Evolutionary conservation across 2,113 vertebrate genomes (phyloP).

Genomic region (Rhinichthys klamathensis): DNA sequence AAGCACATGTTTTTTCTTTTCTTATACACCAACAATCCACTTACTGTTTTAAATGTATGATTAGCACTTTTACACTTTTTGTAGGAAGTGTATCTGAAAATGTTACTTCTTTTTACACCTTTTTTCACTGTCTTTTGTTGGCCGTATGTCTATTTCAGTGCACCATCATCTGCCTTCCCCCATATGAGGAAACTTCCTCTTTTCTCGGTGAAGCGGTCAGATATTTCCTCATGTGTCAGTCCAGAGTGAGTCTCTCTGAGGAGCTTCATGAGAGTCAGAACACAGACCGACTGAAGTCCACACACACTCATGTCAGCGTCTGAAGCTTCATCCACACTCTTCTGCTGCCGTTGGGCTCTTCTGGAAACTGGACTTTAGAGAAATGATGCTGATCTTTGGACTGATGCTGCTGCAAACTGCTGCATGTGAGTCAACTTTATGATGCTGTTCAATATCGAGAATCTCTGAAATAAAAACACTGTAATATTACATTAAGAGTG

Average conservation of each 20-base stretch:
- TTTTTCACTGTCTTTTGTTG: not conserved
- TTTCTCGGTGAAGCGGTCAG: not conserved
- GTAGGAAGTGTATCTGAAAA: not conserved
- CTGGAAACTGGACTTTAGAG: conserved; percentile 12
- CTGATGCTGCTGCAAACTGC: not conserved
- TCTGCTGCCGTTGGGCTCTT: not conserved
- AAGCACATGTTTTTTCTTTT: no score
- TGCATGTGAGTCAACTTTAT: conserved; percentile 1
- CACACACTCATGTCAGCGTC: not conserved
- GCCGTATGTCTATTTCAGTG: not conserved
- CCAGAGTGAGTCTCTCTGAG: not conserved
- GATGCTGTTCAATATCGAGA: not conserved
- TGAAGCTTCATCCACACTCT: not conserved
- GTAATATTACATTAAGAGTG: not conserved
- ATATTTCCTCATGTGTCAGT: not conserved
- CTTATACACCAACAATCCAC: not conserved
- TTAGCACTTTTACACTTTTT: not conserved
- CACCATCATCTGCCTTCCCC: not conserved
- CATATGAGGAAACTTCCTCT: not conserved
- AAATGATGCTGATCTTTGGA: conserved; percentile 16
- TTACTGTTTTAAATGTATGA: not conserved
- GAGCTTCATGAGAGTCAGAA: not conserved
- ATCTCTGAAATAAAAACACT: not conserved
- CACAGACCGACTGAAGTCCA: not conserved
- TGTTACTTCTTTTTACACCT: not conserved